Conservation (phyloP, 2,113 vertebrate genomes). For the Triplophysa dalaica region DNA sequence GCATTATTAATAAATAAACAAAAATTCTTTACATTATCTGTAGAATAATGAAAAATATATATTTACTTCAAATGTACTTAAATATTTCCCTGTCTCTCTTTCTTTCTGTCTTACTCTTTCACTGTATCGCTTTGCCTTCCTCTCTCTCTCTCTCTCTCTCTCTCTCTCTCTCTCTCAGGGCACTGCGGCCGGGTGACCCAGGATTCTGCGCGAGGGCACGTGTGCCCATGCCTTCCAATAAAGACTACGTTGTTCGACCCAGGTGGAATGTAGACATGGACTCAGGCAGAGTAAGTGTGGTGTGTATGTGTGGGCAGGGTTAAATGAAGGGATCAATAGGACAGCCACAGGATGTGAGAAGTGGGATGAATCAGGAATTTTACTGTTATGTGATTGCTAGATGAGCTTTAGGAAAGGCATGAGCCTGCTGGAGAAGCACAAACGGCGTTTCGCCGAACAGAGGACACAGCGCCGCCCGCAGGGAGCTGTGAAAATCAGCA, state of each 20-base stretch:
- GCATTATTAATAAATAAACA: no score
- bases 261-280: constrained; percentile 98
- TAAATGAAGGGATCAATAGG: neutral
- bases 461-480: constrained; percentile 81
- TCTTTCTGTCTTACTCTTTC: neutral
- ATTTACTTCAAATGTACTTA: no score
- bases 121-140: neutral
- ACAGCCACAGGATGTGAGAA: neutral
- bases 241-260: constrained; percentile 96
- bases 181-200: constrained; percentile 91
- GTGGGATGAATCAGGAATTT: neutral
- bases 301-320: constrained; percentile 2
- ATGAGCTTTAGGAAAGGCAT: constrained; percentile 84
- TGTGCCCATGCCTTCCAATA: constrained; percentile 97
- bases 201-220: constrained; percentile 94
- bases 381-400: constrained; percentile 75
- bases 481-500: constrained; percentile 93
- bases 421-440: constrained; percentile 94
- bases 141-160: neutral
- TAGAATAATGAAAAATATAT: no score
- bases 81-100: neutral
- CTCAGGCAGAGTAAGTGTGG: constrained; percentile 84
- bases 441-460: constrained; percentile 88
- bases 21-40: no score
- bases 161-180: constrained; percentile 70